Conservation (phyloP, 2,797 vertebrate species). For the Amazonetta brasiliensis region DNA sequence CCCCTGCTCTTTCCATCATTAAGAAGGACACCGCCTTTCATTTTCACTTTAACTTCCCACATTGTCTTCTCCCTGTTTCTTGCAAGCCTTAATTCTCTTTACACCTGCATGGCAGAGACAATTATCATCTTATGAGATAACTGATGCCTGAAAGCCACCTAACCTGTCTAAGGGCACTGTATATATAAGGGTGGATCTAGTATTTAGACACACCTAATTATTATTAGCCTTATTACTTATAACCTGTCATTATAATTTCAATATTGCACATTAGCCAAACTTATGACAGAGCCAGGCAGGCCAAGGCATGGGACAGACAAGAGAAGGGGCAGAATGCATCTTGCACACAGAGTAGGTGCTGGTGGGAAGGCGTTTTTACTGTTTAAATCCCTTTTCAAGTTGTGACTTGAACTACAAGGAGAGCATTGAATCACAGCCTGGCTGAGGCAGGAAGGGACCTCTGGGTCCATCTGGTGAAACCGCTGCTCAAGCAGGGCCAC, state of each 20-base stretch:
- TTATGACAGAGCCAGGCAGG: background rate
- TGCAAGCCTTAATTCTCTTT: background rate
- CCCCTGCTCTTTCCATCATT: background rate
- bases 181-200: slow-evolving; percentile 3
- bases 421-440: no score
- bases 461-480: no score
- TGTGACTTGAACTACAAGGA: background rate
- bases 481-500: no score
- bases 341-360: background rate
- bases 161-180: background rate
- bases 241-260: slow-evolving; percentile 22
- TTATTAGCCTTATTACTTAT: background rate
- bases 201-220: slow-evolving; percentile 7
- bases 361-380: background rate
- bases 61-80: background rate
- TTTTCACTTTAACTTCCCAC: background rate
- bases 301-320: background rate
- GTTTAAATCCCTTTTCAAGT: background rate
- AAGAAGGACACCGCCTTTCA: background rate
- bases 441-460: no score
- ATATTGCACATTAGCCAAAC: background rate
- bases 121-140: background rate
- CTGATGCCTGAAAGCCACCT: background rate
- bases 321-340: background rate
- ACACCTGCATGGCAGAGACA: background rate